These are phyloP conservation scores for Conus betulinus DNA, from an alignment of 1,140 invertebrate species.

Conservation along the genomic window DNA sequence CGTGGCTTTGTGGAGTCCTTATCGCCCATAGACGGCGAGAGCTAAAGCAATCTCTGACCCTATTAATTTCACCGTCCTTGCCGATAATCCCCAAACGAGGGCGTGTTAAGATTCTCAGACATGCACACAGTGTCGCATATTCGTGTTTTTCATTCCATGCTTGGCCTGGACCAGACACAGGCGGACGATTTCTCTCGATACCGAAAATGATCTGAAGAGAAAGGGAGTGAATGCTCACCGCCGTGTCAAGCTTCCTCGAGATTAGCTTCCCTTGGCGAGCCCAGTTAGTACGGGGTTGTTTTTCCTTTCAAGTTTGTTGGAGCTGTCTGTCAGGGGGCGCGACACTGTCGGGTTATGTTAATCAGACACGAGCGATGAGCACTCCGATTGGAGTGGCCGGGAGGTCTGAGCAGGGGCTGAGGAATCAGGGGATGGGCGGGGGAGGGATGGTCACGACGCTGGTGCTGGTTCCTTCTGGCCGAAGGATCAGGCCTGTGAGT, in stretches of 20 bases:
- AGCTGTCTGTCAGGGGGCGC: background rate
- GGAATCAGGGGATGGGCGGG: background rate
- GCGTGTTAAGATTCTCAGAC: background rate
- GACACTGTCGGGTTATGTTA: background rate
- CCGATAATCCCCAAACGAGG: background rate
- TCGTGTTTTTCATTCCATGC: background rate
- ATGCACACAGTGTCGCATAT: background rate
- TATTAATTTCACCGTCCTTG: background rate
- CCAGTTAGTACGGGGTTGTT: background rate
- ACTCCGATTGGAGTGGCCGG: background rate
- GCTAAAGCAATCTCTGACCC: background rate
- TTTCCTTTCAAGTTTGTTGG: constrained; percentile 7
- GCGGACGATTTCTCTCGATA: background rate
- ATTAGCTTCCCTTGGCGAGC: background rate
- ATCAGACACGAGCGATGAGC: background rate
- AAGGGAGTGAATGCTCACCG: constrained; percentile 3
- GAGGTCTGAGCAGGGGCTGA: background rate
- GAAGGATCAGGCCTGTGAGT: too few relatives aligned
- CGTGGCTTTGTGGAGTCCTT: background rate
- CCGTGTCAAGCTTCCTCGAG: background rate
- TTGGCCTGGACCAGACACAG: background rate
- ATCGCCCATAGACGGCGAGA: background rate
- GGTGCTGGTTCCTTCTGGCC: too few relatives aligned
- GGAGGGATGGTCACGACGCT: background rate
- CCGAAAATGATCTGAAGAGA: background rate